A percentile compares a stretch with the other conserved stretches of the same genome.
Conservation (phyloP, 2,888 invertebrate species). For the Latheticus oryzae region DNA sequence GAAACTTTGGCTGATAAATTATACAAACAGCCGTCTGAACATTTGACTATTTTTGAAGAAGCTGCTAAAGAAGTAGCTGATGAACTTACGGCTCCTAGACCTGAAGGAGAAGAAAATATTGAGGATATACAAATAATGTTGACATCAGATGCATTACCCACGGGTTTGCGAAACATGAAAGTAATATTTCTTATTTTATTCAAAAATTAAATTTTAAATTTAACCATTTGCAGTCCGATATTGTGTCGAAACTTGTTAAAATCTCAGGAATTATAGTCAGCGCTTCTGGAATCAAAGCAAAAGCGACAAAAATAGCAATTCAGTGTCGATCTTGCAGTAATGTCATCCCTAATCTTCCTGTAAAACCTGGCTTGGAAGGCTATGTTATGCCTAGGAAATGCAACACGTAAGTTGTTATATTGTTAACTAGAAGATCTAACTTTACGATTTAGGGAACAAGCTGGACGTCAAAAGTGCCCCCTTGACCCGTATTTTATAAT, state of each 20-base stretch:
- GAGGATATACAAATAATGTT: slow-evolving; percentile 94
- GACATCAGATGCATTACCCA: slow-evolving; percentile 84
- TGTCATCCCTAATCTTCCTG: slow-evolving; percentile 86
- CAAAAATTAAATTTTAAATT: not conserved
- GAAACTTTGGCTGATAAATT: slow-evolving; percentile 92
- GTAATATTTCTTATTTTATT: slow-evolving; percentile 65
- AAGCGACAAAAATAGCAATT: slow-evolving; percentile 94
- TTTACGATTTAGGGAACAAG: slow-evolving; percentile 80
- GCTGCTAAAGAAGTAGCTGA: slow-evolving; percentile 97
- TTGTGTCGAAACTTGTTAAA: slow-evolving; percentile 93
- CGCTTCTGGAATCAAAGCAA: slow-evolving; percentile 93
- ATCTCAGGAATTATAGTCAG: slow-evolving; percentile 96
- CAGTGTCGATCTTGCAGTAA: slow-evolving; percentile 96
- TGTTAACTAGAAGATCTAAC: slow-evolving; percentile 31
- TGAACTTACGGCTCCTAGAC: slow-evolving; percentile 93
- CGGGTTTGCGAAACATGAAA: slow-evolving; percentile 86
- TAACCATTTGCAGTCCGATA: slow-evolving; percentile 78
- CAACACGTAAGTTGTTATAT: slow-evolving; percentile 76
- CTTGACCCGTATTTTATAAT: slow-evolving; percentile 98
- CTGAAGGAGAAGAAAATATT: slow-evolving; percentile 87
- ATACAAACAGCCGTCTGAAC: slow-evolving; percentile 91
- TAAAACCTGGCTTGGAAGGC: slow-evolving; percentile 96
- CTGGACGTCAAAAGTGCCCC: slow-evolving; percentile 92
- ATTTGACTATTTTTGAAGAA: slow-evolving; percentile 94
- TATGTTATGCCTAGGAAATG: slow-evolving; percentile 96